Evolutionary conservation across 1,140 invertebrate genomes (phyloP).

Genomic region (Euwallacea similis): DNA sequence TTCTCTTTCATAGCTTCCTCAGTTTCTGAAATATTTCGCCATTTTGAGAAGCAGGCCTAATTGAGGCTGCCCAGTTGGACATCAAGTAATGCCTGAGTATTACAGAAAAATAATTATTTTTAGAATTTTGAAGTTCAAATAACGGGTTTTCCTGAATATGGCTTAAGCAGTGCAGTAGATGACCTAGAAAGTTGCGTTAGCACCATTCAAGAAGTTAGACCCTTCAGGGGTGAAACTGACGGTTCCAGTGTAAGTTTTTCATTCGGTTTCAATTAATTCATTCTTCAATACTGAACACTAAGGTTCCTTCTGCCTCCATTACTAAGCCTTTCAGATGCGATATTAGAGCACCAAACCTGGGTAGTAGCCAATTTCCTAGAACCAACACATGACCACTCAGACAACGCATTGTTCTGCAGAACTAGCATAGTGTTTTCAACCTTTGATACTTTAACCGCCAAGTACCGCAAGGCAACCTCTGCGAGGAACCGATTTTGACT

Average conservation of each 20-base stretch:
- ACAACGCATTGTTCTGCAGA: constrained; percentile 61
- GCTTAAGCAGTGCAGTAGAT: constrained; percentile 54
- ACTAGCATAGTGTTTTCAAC: constrained; percentile 70
- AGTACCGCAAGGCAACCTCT: constrained; percentile 72
- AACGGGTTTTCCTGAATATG: constrained; percentile 81
- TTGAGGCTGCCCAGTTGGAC: neutral
- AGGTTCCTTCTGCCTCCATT: constrained; percentile 51
- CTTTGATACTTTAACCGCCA: constrained; percentile 51
- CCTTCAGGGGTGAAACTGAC: constrained; percentile 1
- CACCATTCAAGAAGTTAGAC: constrained; percentile 20
- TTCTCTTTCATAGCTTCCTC: too few species aligned
- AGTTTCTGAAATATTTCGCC: too few species aligned
- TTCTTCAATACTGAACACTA: neutral
- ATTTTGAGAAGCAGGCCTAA: too few species aligned
- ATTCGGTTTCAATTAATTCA: too few species aligned
- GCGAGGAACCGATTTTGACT: constrained; percentile 58
- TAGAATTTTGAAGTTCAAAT: constrained; percentile 68
- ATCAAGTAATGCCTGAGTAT: neutral
- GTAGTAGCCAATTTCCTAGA: constrained; percentile 77
- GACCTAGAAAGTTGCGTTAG: constrained; percentile 37
- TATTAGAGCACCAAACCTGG: constrained; percentile 55
- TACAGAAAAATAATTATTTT: neutral
- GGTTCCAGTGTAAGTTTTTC: constrained; percentile 25
- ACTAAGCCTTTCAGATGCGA: constrained; percentile 54
- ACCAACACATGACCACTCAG: constrained; percentile 39